phyloP scores from a whole-genome alignment of 2,797 vertebrate species.

The Gymnodraco acuticeps region DNA sequence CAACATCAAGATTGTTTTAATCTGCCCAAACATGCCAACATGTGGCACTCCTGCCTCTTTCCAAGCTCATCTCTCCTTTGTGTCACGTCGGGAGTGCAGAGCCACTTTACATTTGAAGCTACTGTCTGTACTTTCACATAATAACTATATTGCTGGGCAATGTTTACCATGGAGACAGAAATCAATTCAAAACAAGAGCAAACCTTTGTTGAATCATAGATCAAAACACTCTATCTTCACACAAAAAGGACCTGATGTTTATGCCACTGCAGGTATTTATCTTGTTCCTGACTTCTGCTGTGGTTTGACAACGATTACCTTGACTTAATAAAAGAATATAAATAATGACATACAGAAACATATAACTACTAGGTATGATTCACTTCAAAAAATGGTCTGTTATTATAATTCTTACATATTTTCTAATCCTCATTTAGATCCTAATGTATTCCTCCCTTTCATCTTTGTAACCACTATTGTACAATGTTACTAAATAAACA shows the following conservation, averaged over 20 bases:
- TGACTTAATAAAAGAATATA: not conserved
- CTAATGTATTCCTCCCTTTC: not conserved
- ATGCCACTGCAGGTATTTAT: conserved; percentile 26
- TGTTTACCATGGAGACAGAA: conserved; percentile 42
- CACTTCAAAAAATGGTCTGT: not conserved
- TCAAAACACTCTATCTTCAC: conserved; percentile 43
- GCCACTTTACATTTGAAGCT: conserved; percentile 19
- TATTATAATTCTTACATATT: too few relatives aligned
- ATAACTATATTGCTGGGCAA: conserved; percentile 7
- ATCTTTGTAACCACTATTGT: not conserved
- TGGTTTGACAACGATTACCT: not conserved
- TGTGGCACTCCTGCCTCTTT: conserved; percentile 15
- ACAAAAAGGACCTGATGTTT: conserved; percentile 45
- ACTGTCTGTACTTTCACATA: conserved; percentile 14
- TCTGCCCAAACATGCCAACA: conserved; percentile 18
- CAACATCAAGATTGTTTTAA: conserved; percentile 49
- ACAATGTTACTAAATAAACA: too few relatives aligned
- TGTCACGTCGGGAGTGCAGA: conserved; percentile 11
- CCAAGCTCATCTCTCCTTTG: conserved; percentile 12
- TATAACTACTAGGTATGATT: not conserved
- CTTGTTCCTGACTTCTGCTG: not conserved
- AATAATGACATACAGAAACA: conserved; percentile 16
- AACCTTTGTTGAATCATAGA: conserved; percentile 42
- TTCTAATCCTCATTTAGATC: not conserved
- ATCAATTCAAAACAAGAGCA: conserved; percentile 46